These are phyloP conservation scores for Siphamia tubifer DNA, from an alignment of 2,113 vertebrate genomes.

Conservation along the genomic window DNA sequence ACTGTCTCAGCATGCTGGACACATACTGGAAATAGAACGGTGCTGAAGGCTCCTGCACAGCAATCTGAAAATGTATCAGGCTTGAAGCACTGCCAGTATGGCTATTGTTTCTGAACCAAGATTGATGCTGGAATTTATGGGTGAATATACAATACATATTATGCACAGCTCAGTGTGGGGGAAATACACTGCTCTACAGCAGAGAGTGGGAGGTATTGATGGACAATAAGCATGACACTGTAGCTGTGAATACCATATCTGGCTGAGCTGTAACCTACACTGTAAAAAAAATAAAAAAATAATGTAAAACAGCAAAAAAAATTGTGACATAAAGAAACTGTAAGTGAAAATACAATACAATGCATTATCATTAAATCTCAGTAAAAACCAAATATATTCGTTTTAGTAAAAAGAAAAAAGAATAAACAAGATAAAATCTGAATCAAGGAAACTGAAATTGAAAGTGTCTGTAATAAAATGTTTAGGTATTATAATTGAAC, in stretches of 20 bases:
- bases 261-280: not conserved
- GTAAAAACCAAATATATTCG: too few species aligned
- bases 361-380: too few species aligned
- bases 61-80: conserved; percentile 17
- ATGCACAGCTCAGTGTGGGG: not conserved
- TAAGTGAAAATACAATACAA: too few species aligned
- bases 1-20: not conserved
- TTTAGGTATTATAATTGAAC: too few species aligned
- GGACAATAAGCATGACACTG: not conserved
- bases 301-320: too few species aligned
- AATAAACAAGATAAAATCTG: too few species aligned
- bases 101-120: conserved; percentile 11
- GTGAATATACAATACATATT: not conserved
- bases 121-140: conserved; percentile 21
- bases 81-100: conserved; percentile 2
- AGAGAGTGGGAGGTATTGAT: not conserved
- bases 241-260: not conserved
- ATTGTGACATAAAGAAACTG: too few species aligned
- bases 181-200: not conserved
- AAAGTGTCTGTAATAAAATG: too few species aligned
- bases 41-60: not conserved
- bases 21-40: not conserved
- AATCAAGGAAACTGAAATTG: too few species aligned
- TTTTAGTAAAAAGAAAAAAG: too few species aligned
- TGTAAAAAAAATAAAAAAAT: too few species aligned